Percentiles rank a stretch among this genome's conserved stretches.
Evolutionary conservation across 1,140 invertebrate species (phyloP).

Genomic region (Neodiprion lecontei): DNA sequence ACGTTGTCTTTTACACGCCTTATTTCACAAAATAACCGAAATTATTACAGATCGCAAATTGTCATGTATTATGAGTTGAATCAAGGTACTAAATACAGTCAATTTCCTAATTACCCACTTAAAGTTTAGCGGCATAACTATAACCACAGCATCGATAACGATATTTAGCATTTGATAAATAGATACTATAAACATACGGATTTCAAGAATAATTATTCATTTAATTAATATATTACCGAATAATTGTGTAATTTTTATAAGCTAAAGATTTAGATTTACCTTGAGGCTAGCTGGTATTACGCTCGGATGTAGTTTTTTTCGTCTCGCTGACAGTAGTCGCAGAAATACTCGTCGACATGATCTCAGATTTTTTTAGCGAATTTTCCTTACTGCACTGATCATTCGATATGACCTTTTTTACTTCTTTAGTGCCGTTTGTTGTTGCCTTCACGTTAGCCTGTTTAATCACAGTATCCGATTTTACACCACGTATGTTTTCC

Average conservation of each 20-base stretch:
- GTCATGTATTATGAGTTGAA: neutral
- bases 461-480: neutral
- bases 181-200: neutral
- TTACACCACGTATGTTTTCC: neutral
- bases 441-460: neutral
- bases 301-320: conserved; percentile 51
- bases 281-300: conserved; percentile 59
- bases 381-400: neutral
- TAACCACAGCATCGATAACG: conserved; percentile 1
- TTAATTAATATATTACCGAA: conserved; percentile 54
- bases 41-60: neutral
- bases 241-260: conserved; percentile 51
- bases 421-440: neutral
- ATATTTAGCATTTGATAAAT: conserved; percentile 13
- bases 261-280: conserved; percentile 56
- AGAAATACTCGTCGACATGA: conserved; percentile 39
- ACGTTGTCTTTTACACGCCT: neutral
- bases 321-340: conserved; percentile 44
- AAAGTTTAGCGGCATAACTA: neutral
- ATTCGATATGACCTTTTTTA: neutral
- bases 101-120: neutral
- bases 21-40: neutral
- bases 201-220: conserved; percentile 15
- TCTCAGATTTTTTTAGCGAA: neutral
- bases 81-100: conserved; percentile 2